Evolutionary conservation across 1,140 invertebrate species (phyloP).

Genomic region (Zaprionus taronus): DNA sequence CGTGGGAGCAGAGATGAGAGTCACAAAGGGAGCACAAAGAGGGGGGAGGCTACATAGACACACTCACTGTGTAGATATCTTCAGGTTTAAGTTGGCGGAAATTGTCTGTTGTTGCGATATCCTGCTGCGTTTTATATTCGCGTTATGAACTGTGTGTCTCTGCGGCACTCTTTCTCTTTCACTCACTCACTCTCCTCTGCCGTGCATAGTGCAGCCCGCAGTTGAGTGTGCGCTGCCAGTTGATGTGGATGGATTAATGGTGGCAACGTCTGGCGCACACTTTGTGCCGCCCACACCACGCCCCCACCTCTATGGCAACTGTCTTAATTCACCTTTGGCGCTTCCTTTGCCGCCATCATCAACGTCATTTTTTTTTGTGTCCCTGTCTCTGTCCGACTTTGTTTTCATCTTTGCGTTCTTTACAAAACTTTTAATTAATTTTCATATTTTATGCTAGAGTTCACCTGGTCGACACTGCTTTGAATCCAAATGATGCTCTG

Average conservation of each 20-base stretch:
- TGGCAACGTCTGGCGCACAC: conserved; percentile 70
- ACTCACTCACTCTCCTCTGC: background rate
- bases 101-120: conserved; percentile 84
- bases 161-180: background rate
- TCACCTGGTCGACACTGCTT: conserved; percentile 32
- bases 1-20: conserved; percentile 32
- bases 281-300: conserved; percentile 15
- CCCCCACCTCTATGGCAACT: conserved; percentile 8
- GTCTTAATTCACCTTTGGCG: conserved; percentile 35
- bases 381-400: conserved; percentile 41
- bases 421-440: conserved; percentile 78
- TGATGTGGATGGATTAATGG: conserved; percentile 72
- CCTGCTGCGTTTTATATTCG: conserved; percentile 82
- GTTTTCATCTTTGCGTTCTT: conserved; percentile 35
- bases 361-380: conserved; percentile 41
- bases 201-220: background rate
- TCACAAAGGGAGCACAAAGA: background rate
- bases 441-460: conserved; percentile 75
- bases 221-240: background rate
- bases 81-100: conserved; percentile 80
- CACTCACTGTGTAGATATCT: conserved; percentile 46
- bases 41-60: conserved; percentile 15
- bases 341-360: conserved; percentile 38
- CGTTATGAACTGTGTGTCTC: conserved; percentile 70
- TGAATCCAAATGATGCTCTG: conserved; percentile 11